Base-by-base conservation (phyloP, 2,888 invertebrate genomes). In the Tachina lurida region DNA sequence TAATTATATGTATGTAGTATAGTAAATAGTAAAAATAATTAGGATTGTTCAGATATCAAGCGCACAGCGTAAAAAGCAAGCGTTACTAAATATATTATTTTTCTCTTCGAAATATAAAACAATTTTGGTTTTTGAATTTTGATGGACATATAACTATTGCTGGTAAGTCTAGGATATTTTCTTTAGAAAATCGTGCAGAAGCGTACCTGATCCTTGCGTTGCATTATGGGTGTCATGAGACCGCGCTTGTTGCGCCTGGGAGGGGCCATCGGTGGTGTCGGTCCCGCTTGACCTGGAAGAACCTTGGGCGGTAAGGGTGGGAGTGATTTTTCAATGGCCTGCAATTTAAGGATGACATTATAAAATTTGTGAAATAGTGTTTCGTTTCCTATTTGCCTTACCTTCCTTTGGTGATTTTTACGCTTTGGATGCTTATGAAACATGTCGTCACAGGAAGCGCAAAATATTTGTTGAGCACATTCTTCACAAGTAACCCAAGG, bases 361-460 rank as follows among this genome's bases (percentile, higher is more conserved):
- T 47, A 65, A 15, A n/a, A 31, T 3, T 17, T 12, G 0, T 15
- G 31, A 3, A 13, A 13, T 7, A n/a, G n/a, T 3, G 9, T 31
- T n/a, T 52, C 12, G 3, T 13, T 7, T 68, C 5, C 9, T 10
- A 39, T 39, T n/a, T 15, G 10, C 13, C 22, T 73, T 93, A 96
- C 97, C 94, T 96, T 96, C 90, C 98, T 94, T 87, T 95, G 94
- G 91, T 98, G 98, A 87, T 95, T 94, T 88, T 96, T 95, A 86
- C 98, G 94, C 90, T 98, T 97, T 0, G 98, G 98, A 92, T 98
- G 98, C 87, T 97, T 95, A 92, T 98, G 98, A 93, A 97, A 98
- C 97, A 98, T 97, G 91, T 97, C 97, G 92, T 98, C 98, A 93
- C 98, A 98, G 62, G 97, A 96, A 80, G 96, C 95, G 91, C 98